phyloP scores from a whole-genome alignment of 2,888 invertebrate species.

The Drosophila neotestacea region DNA sequence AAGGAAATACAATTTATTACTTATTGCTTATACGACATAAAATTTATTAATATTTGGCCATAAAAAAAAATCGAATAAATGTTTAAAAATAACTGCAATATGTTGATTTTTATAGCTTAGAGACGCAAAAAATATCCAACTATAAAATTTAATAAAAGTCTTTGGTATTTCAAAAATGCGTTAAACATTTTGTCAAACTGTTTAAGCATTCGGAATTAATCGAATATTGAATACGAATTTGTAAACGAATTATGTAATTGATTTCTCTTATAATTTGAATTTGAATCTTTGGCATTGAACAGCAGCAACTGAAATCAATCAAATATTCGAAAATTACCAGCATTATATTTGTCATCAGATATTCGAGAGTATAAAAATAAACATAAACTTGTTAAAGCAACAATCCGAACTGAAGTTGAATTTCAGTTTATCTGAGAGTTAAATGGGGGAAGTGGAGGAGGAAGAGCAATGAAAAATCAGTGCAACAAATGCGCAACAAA shows the following conservation, averaged over 20 bases:
- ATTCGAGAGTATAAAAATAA: slow-evolving; percentile 4
- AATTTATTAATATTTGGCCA: slow-evolving; percentile 75
- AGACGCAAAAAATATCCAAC: slow-evolving; percentile 32
- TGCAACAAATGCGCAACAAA: slow-evolving; percentile 78
- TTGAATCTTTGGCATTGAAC: slow-evolving; percentile 35
- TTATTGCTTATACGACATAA: slow-evolving; percentile 67
- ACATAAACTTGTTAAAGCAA: background rate
- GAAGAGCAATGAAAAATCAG: slow-evolving; percentile 75
- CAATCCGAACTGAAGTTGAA: background rate
- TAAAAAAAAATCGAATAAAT: slow-evolving; percentile 53
- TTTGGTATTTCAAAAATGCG: slow-evolving; percentile 65
- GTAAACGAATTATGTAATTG: slow-evolving; percentile 56
- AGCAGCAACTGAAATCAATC: slow-evolving; percentile 18
- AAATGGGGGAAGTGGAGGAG: background rate
- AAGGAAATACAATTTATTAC: slow-evolving; percentile 75
- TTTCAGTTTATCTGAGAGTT: background rate
- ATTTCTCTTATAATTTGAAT: slow-evolving; percentile 33
- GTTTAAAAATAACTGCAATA: slow-evolving; percentile 67
- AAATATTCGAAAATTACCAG: background rate
- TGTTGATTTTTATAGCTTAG: slow-evolving; percentile 57
- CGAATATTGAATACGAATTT: slow-evolving; percentile 6
- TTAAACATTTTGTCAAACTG: slow-evolving; percentile 59
- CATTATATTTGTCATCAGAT: slow-evolving; percentile 1
- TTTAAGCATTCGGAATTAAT: slow-evolving; percentile 27
- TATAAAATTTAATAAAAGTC: slow-evolving; percentile 54